These are phyloP conservation scores for Drosophila kanapiae DNA, from an alignment of 1,140 invertebrate species.

Conservation along the genomic window DNA sequence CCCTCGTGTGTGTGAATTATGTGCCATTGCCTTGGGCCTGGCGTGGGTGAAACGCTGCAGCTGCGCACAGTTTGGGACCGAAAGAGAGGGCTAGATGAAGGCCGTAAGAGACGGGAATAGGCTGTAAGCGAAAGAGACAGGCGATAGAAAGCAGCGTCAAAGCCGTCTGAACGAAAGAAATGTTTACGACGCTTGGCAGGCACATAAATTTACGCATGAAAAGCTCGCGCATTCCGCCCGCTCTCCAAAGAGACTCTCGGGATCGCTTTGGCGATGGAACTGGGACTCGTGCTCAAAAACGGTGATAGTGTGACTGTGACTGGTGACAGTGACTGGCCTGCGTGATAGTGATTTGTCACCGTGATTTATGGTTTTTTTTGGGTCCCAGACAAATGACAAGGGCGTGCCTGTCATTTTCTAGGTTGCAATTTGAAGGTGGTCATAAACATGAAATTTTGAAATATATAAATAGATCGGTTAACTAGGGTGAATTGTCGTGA, in stretches of 20 bases:
- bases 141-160: conserved; percentile 68
- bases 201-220: conserved; percentile 83
- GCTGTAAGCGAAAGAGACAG: conserved; percentile 6
- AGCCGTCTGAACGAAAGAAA: conserved; percentile 61
- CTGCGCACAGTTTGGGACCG: conserved; percentile 53
- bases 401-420: conserved; percentile 9
- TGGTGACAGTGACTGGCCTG: conserved; percentile 15
- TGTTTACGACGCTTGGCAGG: conserved; percentile 78
- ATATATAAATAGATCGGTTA: background rate
- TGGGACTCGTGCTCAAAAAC: conserved; percentile 23
- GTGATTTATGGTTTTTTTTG: conserved; percentile 58
- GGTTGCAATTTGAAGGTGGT: background rate
- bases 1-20: conserved; percentile 48
- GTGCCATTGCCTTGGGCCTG: conserved; percentile 63
- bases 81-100: background rate
- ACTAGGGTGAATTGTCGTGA: background rate
- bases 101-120: conserved; percentile 5
- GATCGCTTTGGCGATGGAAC: conserved; percentile 15
- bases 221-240: conserved; percentile 64
- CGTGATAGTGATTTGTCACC: conserved; percentile 58
- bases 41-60: conserved; percentile 80
- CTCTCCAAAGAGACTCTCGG: conserved; percentile 11
- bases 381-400: background rate
- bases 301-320: conserved; percentile 10
- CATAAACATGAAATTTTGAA: background rate